phyloP scores from a whole-genome alignment of 2,797 vertebrate genomes.

The Neopelma chrysocephalum region DNA sequence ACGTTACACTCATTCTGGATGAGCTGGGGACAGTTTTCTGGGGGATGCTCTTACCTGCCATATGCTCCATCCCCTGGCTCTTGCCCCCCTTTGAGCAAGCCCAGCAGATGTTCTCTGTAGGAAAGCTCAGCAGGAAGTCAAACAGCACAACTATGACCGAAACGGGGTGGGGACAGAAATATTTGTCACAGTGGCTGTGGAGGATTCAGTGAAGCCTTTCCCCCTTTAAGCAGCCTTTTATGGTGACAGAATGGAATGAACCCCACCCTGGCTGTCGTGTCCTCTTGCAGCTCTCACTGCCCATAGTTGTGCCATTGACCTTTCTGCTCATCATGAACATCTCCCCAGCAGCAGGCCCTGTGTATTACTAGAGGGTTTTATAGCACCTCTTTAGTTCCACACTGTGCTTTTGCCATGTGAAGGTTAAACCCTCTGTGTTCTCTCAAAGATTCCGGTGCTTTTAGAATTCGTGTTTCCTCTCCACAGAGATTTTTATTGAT shows the following conservation, averaged over 20 bases:
- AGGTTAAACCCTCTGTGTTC: background rate
- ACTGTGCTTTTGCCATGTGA: background rate
- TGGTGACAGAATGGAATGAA: background rate
- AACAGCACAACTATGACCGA: background rate
- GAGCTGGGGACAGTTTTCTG: background rate
- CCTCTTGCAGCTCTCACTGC: background rate
- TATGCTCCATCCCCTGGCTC: background rate
- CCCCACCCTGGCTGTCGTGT: background rate
- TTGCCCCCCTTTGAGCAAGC: background rate
- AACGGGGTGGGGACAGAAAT: accelerated
- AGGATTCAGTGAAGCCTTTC: background rate
- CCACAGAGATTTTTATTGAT: background rate
- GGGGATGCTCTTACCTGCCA: background rate
- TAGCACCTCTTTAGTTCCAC: background rate
- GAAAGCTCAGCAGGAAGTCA: background rate
- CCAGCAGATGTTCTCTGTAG: background rate
- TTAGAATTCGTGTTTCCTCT: background rate
- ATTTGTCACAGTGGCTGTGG: background rate
- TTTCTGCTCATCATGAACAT: background rate
- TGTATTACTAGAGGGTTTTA: background rate
- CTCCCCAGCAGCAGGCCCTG: background rate
- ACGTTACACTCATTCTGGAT: background rate
- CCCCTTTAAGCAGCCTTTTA: background rate
- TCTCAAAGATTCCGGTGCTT: background rate
- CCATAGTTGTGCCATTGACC: background rate